Base-by-base conservation (phyloP, 2,113 vertebrate species). In the Pogona vitticeps region DNA sequence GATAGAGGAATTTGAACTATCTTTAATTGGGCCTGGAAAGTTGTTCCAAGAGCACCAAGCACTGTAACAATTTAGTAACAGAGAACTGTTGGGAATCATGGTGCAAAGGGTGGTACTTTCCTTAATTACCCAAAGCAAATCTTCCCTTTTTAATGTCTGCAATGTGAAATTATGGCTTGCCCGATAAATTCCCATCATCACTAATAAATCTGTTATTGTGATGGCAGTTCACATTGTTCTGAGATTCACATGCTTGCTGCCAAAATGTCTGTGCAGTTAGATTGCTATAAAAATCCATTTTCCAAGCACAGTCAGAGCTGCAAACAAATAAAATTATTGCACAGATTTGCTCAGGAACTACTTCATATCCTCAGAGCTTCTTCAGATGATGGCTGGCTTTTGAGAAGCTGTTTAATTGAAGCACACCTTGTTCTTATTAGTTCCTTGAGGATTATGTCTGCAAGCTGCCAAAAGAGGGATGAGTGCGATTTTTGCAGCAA, bases 241-340 rank as follows among this genome's bases (percentile, higher is more conserved):
- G 80, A 33, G 38, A 89, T 10, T 28, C n/a, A 21, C 76, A 75
- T 3, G 4, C 0, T 65, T 80, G 4, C 9, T 87, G 2, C 88
- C 46, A 71, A 80, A 88, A 91, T 20, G 38, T 73, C 88, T 70
- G 83, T 81, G 26, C 77, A 85, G 28, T 82, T 85, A 86, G 56
- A 13, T 1, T 6, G 65, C 46, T n/a, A 58, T 61, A 80, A 72
- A 86, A 89, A 73, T 21, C 83, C 0, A 33, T 82, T 93, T 88
- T 85, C 77, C 17, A 83, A 89, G 82, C 36, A 78, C 2, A 77
- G 52, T 10, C n/a, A 77, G 56, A 85, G 10, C 85, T n/a, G 13
- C 9, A 84, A 71, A 71, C 40, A 92, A 93, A 46, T 75, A 85
- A 3, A 28, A 71, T 68, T 86, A 90, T 76, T 5, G 46, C 3